Evolutionary conservation across 2,797 vertebrate species (phyloP).

Genomic region (Lophotriccus pileatus): DNA sequence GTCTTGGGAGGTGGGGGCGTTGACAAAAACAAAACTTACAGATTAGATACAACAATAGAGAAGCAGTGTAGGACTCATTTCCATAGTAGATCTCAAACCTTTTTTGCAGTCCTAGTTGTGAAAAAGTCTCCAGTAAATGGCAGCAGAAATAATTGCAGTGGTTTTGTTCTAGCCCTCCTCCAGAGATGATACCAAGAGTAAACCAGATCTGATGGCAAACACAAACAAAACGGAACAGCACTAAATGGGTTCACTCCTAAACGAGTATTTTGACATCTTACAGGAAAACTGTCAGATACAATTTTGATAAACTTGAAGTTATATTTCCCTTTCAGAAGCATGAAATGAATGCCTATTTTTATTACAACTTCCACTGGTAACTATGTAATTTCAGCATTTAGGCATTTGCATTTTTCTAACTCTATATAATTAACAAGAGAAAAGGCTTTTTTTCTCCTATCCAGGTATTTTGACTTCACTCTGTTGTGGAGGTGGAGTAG

Average conservation of each 20-base stretch:
- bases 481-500: not conserved
- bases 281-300: not conserved
- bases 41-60: not conserved
- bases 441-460: not conserved
- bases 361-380: not conserved
- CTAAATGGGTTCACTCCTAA: not conserved
- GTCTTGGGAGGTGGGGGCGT: not conserved
- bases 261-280: not conserved
- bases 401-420: constrained; percentile 24
- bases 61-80: not conserved
- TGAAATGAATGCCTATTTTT: constrained; percentile 22
- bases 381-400: constrained; percentile 34
- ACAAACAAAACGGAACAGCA: not conserved
- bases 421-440: constrained; percentile 20
- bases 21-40: not conserved
- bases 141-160: not conserved
- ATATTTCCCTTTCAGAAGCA: not conserved
- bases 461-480: constrained; percentile 17
- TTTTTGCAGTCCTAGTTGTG: not conserved
- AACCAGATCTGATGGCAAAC: not conserved
- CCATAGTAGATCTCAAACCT: not conserved
- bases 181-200: not conserved
- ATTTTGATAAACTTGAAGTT: constrained; percentile 12
- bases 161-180: not conserved
- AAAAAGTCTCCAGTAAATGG: not conserved